A percentile compares a stretch with the other conserved stretches of the same genome.
Conservation (phyloP, 2,113 vertebrate genomes). For the Paramisgurnus dabryanus region DNA sequence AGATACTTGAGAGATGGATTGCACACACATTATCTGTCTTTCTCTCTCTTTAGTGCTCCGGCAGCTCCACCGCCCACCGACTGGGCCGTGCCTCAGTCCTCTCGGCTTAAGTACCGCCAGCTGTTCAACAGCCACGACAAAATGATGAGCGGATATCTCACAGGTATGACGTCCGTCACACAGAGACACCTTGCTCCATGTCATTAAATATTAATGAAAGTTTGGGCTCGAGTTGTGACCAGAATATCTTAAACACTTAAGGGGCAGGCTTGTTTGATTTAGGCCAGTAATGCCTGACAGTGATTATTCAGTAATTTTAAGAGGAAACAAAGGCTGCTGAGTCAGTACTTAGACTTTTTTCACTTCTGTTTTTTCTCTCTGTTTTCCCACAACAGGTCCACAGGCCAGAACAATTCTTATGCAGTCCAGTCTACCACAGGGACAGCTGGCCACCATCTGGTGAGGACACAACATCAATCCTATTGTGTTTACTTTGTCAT, state of each 20-base stretch:
- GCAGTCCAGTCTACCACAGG: slow-evolving; percentile 98
- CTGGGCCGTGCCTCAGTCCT: slow-evolving; percentile 96
- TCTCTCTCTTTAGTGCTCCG: slow-evolving; percentile 66
- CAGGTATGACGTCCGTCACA: slow-evolving; percentile 76
- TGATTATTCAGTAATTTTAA: slow-evolving; percentile 31
- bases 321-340: slow-evolving; percentile 14
- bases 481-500: not conserved
- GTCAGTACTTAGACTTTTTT: slow-evolving; percentile 1
- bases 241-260: no score
- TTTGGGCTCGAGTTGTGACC: no score
- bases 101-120: slow-evolving; percentile 94
- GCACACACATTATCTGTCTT: not conserved
- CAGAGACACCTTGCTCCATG: no score
- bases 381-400: slow-evolving; percentile 77
- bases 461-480: slow-evolving; percentile 61
- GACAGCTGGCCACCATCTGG: slow-evolving; percentile 96
- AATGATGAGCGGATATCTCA: slow-evolving; percentile 97
- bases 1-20: not conserved
- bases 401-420: slow-evolving; percentile 98
- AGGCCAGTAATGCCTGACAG: not conserved
- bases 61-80: slow-evolving; percentile 72
- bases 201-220: no score
- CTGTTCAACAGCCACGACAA: slow-evolving; percentile 99
- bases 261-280: no score
- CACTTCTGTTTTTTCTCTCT: slow-evolving; percentile 9